Evolutionary conservation across 2,888 invertebrate genomes (phyloP).

Genomic region (Diarsia rubi): DNA sequence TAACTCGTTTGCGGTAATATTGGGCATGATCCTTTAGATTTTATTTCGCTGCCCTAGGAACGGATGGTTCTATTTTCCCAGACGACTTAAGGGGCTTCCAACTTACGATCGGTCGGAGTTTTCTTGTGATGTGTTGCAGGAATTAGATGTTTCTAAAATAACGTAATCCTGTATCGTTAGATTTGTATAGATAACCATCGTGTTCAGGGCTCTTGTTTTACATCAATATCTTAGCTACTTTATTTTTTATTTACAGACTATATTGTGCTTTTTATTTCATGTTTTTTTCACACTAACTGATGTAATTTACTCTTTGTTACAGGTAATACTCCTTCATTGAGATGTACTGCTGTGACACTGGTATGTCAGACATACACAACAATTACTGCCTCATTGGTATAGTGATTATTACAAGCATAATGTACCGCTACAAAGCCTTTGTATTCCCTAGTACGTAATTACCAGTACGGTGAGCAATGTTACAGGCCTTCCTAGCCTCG

Average conservation of each 20-base stretch:
- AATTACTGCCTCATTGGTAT: neutral
- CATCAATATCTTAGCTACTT: neutral
- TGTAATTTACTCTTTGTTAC: constrained; percentile 24
- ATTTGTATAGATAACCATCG: neutral
- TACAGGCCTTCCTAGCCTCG: neutral
- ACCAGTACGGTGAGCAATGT: neutral
- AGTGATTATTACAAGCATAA: neutral
- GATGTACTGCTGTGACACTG: neutral
- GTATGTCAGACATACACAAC: neutral
- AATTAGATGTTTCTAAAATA: constrained; percentile 10
- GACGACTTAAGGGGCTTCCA: constrained; percentile 14
- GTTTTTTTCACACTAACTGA: neutral
- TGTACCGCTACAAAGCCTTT: neutral
- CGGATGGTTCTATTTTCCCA: constrained; percentile 47
- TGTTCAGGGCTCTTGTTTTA: neutral
- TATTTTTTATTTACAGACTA: neutral
- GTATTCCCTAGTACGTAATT: neutral
- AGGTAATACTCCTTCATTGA: constrained; percentile 28
- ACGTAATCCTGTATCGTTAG: neutral
- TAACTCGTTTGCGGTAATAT: constrained; percentile 61
- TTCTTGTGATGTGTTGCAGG: constrained; percentile 23
- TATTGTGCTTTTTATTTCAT: neutral
- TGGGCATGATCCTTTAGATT: constrained; percentile 54
- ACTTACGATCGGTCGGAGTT: constrained; percentile 15
- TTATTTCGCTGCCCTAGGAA: constrained; percentile 37